phyloP scores from a whole-genome alignment of 2,888 invertebrate species.

The Diloba caeruleocephala region DNA sequence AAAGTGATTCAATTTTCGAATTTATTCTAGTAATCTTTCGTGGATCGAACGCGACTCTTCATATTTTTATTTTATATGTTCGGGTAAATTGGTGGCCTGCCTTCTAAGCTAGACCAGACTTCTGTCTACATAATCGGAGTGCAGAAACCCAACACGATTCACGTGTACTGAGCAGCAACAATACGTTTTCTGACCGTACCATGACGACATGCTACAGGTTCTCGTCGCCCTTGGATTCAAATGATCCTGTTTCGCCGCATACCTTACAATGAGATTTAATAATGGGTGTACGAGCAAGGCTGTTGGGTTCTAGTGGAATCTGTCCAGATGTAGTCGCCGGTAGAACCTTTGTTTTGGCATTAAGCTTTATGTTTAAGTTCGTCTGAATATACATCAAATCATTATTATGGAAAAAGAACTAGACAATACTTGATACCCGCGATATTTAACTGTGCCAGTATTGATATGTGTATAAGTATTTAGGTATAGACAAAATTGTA shows the following conservation, averaged over 20 bases:
- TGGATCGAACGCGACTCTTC: no score
- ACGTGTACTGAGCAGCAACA: conserved; percentile 44
- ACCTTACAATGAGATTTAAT: conserved; percentile 46
- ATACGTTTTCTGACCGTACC: conserved; percentile 32
- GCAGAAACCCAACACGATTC: conserved; percentile 30
- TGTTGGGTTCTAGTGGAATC: conserved; percentile 21
- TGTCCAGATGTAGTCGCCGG: conserved; percentile 3
- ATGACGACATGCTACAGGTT: conserved; percentile 41
- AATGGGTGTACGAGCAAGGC: conserved; percentile 37
- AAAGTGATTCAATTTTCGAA: no score
- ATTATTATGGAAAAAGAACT: no score
- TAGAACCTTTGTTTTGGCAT: not conserved
- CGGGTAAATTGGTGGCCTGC: no score
- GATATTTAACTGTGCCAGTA: no score
- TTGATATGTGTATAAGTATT: no score
- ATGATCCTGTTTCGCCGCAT: conserved; percentile 50
- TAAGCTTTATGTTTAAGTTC: no score
- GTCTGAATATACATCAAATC: no score
- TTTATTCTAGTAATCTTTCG: no score
- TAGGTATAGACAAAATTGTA: no score
- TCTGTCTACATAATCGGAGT: not conserved
- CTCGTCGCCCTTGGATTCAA: conserved; percentile 44
- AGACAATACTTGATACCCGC: no score
- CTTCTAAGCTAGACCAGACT: not conserved
- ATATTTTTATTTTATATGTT: no score